These are phyloP conservation scores for Epinephelus lanceolatus DNA, from an alignment of 2,113 vertebrate genomes.

Conservation along the genomic window DNA sequence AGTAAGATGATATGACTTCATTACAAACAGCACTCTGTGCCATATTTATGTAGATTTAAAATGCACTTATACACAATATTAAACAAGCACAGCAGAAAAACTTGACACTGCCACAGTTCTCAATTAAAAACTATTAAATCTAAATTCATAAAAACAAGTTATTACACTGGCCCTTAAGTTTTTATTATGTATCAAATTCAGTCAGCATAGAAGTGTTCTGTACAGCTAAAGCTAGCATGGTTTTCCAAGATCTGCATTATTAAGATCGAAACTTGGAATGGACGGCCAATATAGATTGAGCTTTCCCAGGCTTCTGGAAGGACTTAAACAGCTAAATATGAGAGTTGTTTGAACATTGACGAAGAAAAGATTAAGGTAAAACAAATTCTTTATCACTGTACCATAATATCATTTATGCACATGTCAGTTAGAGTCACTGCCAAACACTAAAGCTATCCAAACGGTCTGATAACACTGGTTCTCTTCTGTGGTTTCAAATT, in stretches of 20 bases:
- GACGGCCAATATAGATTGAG: not conserved
- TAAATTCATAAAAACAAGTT: not conserved
- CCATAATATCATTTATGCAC: not conserved
- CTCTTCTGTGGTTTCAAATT: not conserved
- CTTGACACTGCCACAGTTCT: not conserved
- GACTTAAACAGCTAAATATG: not conserved
- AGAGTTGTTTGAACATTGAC: not conserved
- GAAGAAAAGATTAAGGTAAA: not conserved
- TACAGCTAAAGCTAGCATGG: not conserved
- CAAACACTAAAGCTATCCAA: conserved; percentile 4
- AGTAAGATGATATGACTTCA: not conserved
- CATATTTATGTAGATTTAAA: not conserved
- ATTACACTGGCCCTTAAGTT: not conserved
- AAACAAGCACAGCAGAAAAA: not conserved
- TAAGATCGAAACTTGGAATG: not conserved
- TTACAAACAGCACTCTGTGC: not conserved
- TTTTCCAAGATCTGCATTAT: not conserved
- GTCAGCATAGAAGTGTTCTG: not conserved
- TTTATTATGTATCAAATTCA: not conserved
- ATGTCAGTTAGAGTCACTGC: not conserved
- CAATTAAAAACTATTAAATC: not conserved
- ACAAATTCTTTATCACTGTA: not conserved
- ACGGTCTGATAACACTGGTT: not conserved
- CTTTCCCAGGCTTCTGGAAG: not conserved
- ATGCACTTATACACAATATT: too few species aligned